Percentiles rank a stretch among this genome's conserved stretches.
Conservation (phyloP, 2,888 invertebrate species). For the Meliscaeva auricollis region DNA sequence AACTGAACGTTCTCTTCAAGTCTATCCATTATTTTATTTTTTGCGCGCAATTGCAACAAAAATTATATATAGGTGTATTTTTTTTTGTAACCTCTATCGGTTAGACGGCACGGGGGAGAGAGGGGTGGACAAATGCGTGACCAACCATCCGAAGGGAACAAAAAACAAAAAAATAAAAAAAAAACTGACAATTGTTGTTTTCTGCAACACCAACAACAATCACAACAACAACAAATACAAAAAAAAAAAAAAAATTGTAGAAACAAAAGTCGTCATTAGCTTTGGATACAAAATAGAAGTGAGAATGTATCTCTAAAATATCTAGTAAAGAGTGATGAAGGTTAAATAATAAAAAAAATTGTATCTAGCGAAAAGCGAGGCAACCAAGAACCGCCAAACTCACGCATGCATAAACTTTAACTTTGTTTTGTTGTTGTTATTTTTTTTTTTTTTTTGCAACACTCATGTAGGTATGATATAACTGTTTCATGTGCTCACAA, state of each 20-base stretch:
- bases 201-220: not conserved
- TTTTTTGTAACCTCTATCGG: constrained; percentile 13
- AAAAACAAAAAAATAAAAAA: constrained; percentile 13
- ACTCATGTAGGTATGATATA: constrained; percentile 27
- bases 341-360: constrained; percentile 33
- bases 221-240: not conserved
- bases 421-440: not conserved
- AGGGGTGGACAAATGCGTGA: constrained; percentile 36
- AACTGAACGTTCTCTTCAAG: constrained; percentile 14
- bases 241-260: constrained; percentile 12
- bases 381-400: constrained; percentile 51
- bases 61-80: constrained; percentile 7
- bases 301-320: constrained; percentile 44
- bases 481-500: constrained; percentile 51
- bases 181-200: constrained; percentile 49
- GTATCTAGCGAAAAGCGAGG: constrained; percentile 26
- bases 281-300: constrained; percentile 10
- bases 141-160: constrained; percentile 22
- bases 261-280: constrained; percentile 62
- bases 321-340: constrained; percentile 54
- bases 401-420: constrained; percentile 63
- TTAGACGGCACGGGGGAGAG: too few relatives aligned
- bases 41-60: constrained; percentile 52
- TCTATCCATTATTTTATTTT: constrained; percentile 25
- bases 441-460: constrained; percentile 55